A percentile compares a stretch with the other conserved stretches of the same genome.
Evolutionary conservation across 2,113 vertebrate genomes (phyloP).

Genomic region (Muntiacus muntjak): DNA sequence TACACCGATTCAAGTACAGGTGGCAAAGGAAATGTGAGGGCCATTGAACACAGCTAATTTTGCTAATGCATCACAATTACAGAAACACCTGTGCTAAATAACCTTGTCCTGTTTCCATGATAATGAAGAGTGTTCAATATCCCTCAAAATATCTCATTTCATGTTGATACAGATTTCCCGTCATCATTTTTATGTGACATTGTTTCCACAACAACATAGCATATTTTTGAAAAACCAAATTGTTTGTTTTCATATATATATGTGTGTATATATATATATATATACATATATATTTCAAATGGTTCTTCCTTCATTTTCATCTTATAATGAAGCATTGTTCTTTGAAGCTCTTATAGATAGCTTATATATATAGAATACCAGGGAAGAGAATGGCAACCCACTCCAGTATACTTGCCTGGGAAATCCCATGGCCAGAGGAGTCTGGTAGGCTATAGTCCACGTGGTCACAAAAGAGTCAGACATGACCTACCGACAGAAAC

Average conservation of each 20-base stretch:
- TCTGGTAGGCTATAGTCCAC: neutral
- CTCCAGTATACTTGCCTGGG: neutral
- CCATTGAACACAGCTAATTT: conserved; percentile 53
- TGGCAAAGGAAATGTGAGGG: conserved; percentile 1
- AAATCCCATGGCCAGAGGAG: neutral
- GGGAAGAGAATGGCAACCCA: neutral
- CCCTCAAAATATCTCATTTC: conserved; percentile 22
- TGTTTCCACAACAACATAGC: neutral
- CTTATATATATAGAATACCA: neutral
- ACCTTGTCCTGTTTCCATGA: conserved; percentile 60
- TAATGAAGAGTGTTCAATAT: conserved; percentile 19
- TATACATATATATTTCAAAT: neutral
- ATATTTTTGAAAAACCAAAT: neutral
- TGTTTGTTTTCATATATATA: neutral
- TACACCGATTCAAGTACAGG: neutral
- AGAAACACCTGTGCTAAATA: conserved; percentile 66
- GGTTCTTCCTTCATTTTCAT: neutral
- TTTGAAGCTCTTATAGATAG: neutral
- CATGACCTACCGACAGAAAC: no score
- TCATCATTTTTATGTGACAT: neutral
- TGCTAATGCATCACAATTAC: conserved; percentile 58
- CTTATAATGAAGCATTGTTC: neutral
- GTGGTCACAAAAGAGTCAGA: no score
- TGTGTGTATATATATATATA: neutral
- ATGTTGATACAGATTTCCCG: neutral